Evolutionary conservation across 2,113 vertebrate genomes (phyloP).

Genomic region (Chlorodrepanis virens): DNA sequence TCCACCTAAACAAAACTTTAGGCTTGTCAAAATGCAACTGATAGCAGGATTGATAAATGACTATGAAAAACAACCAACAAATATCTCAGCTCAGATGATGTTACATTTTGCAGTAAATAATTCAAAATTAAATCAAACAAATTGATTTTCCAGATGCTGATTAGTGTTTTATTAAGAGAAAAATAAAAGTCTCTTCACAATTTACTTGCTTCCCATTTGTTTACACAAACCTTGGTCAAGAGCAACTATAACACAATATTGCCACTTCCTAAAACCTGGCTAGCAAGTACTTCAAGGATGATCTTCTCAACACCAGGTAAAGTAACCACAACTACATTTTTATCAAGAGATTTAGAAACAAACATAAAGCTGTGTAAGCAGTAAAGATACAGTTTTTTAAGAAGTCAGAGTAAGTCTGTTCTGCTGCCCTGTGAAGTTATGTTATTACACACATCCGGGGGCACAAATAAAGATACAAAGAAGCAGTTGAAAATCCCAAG

Average conservation of each 20-base stretch:
- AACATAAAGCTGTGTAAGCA: neutral
- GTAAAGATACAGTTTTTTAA: neutral
- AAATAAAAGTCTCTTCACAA: neutral
- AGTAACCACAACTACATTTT: neutral
- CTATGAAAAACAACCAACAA: neutral
- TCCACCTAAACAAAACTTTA: neutral
- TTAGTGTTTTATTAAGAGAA: neutral
- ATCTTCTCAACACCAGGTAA: neutral
- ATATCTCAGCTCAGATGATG: neutral
- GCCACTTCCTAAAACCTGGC: neutral
- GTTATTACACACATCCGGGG: fast-evolving
- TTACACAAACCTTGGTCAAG: neutral
- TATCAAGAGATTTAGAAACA: neutral
- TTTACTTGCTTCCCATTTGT: neutral
- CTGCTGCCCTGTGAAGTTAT: neutral
- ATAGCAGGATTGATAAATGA: neutral
- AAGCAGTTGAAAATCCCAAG: neutral
- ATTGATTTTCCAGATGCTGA: neutral
- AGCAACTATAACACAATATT: neutral
- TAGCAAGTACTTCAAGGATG: neutral
- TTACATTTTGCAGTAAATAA: neutral
- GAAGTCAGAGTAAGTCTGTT: neutral
- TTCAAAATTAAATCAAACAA: neutral
- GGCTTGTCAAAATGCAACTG: neutral
- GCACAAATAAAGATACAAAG: neutral